Percentiles rank a stretch among this genome's conserved stretches.
Conservation (phyloP, 2,888 invertebrate species). For the Lycocerus yunnanus region DNA sequence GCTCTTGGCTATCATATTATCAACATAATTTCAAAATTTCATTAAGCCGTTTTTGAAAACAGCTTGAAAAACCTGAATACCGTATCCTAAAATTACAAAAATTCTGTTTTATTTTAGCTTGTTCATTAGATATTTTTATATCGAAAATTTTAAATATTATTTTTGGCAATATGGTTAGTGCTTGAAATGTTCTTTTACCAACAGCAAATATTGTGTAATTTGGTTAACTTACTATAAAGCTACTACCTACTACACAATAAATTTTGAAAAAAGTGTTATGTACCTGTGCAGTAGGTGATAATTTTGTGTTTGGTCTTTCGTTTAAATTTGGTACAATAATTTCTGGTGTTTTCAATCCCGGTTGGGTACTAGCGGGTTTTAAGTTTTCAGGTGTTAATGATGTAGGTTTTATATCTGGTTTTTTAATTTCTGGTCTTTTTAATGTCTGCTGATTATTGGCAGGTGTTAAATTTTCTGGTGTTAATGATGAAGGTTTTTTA, state of each 20-base stretch:
- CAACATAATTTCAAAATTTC: no score
- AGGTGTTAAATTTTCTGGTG: neutral
- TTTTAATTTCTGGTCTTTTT: neutral
- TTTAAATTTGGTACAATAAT: conserved; percentile 30
- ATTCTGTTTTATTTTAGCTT: neutral
- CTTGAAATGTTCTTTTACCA: neutral
- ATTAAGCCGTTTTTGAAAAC: no score
- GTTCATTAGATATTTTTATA: neutral
- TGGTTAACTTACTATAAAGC: neutral
- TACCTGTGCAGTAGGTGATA: neutral
- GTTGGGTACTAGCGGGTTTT: neutral
- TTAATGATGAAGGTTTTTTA: conserved; percentile 10
- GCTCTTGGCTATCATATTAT: no score
- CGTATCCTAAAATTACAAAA: no score
- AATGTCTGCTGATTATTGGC: neutral
- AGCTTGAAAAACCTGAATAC: no score
- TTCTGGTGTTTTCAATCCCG: conserved; percentile 23
- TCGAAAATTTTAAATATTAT: neutral
- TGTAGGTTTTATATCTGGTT: conserved; percentile 13
- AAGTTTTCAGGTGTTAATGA: neutral
- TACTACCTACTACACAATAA: neutral
- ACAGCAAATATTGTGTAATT: neutral
- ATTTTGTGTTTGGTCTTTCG: conserved; percentile 11
- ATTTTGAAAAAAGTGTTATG: neutral
- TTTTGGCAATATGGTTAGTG: neutral